Evolutionary conservation across 2,888 invertebrate species (phyloP), one percentile per base, ranked within the genome.

Genomic region (Microdon myrmicae): DNA sequence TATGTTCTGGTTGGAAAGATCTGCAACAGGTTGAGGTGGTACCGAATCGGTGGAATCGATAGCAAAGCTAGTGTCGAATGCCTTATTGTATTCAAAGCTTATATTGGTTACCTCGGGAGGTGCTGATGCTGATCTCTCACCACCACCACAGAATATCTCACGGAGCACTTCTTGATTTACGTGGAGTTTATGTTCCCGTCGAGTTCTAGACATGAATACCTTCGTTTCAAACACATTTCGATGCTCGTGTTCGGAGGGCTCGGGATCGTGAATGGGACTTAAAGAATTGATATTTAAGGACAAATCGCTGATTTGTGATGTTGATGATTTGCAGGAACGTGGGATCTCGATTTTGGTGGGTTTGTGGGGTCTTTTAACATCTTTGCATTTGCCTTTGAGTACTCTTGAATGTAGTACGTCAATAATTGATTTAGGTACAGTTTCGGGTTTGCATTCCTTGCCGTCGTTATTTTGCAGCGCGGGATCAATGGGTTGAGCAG

Each of bases 101-200:
- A 69, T 72, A 35, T 81, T 81, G 1, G 74, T 75, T 14, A 77
- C 74, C 54, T 75, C 75, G 0, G 92, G 91, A 0, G 92, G 91
- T 0, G 92, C 91, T 0, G 91, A 91, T 0, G 91, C 90, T 0
- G 92, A 90, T 28, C 91, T 82, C 71, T 92, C 91, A 59, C 74
- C 75, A 2, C 76, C 78, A 1, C 91, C 91, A n/a, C n/a, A n/a
- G 75, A 92, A 92, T 2, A 92, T 90, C 79, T 92, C 90, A 69
- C 90, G 87, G 29, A 91, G 90, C 2, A 90, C 89, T 28, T 90
- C 90, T 71, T 88, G 83, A 72, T 88, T 88, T 75, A 90, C 89
- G 68, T 85, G 76, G 10, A 87, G 83, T 71, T 89, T 83, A 34
- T 88, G 89, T 74, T 90, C 90, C 20, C 87, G 89, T 71, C 90